Evolutionary conservation across 2,113 vertebrate species (phyloP), one percentile per base, ranked within the genome.

Genomic region (Strix aluco): DNA sequence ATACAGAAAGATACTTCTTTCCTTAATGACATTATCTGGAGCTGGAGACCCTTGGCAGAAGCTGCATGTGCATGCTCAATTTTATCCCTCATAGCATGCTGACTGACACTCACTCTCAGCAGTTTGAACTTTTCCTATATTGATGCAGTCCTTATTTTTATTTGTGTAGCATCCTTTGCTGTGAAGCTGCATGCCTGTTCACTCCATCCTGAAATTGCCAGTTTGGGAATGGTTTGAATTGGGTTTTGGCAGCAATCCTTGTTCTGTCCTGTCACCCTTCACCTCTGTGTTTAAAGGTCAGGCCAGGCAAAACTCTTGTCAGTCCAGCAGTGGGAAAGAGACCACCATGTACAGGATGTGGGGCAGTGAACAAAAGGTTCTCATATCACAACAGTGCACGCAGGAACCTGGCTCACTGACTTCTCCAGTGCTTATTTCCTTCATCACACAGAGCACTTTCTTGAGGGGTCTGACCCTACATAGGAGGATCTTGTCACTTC

Each of bases 281-380:
- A 49, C 59, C 29, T 69, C 63, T 0, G 1, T 40, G 38, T 66
- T 87, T 73, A 40, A 81, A 73, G 51, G 20, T 71, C 26, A 55
- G 36, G 49, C 49, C 38, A 32, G 69, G 49, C 49, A 61, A 71
- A 72, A 81, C 25, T 75, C 15, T 21, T 54, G 20, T 46, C 75
- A 55, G n/a, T 77, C 36, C 20, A 17, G 44, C 44, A 69, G 77
- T 0, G 5, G 72, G 47, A 72, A 72, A 13, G 58, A 52, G 20
- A 7, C 13, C 22, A 25, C 19, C 5, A 0, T 10, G 20, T 47
- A 36, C 23, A 34, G 44, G 29, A 49, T 25, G 5, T 6, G 18
- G 54, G 49, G 34, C 63, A 87, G 73, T 1, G 6, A n/a, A 55
- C 38, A 44, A 32, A 62, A 51, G 29, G 22, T 14, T 3, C n/a